phyloP scores from a whole-genome alignment of 2,113 vertebrate genomes.

The Osmerus mordax region DNA sequence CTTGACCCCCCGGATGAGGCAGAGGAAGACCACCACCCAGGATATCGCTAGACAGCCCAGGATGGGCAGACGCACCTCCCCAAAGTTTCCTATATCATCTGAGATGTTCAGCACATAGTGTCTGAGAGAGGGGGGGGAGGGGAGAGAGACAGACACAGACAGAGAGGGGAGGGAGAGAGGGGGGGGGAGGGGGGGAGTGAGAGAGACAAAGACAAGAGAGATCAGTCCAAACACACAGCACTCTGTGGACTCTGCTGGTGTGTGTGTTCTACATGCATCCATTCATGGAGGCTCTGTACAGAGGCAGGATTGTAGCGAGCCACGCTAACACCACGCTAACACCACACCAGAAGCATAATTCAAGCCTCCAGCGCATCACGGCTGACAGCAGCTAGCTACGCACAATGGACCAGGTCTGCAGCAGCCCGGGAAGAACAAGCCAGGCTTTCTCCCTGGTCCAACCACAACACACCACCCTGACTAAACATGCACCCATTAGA shows the following conservation, averaged over 20 bases:
- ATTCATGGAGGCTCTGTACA: background rate
- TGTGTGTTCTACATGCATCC: background rate
- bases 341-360: constrained; percentile 26
- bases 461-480: background rate
- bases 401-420: constrained; percentile 32
- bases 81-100: constrained; percentile 90
- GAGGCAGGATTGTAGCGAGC: background rate
- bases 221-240: background rate
- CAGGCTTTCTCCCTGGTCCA: constrained; percentile 39
- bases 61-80: constrained; percentile 89
- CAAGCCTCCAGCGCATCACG: background rate
- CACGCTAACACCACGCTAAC: background rate
- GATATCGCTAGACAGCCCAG: constrained; percentile 90
- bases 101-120: constrained; percentile 90
- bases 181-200: background rate
- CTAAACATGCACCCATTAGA: too few relatives aligned
- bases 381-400: constrained; percentile 6
- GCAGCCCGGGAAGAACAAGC: constrained; percentile 34
- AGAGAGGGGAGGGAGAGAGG: background rate
- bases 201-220: background rate
- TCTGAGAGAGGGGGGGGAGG: constrained; percentile 59
- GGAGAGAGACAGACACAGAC: background rate
- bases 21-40: constrained; percentile 97
- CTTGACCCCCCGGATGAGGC: constrained; percentile 95
- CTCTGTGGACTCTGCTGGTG: too few relatives aligned